Percentiles rank a stretch among this genome's conserved stretches.
Conservation (phyloP, 2,888 invertebrate genomes). For the Sturmia bella region DNA sequence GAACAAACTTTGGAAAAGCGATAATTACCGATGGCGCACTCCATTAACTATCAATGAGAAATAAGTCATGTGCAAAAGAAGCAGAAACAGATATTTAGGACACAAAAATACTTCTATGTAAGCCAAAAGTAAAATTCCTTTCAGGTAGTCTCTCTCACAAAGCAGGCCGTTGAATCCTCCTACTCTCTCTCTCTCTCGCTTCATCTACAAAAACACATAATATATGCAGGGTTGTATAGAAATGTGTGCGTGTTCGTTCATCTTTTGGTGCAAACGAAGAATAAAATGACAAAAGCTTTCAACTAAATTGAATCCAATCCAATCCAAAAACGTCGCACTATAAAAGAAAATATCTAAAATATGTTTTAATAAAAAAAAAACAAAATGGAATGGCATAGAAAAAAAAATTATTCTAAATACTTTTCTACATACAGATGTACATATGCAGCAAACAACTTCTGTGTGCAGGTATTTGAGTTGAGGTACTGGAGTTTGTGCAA, state of each 20-base stretch:
- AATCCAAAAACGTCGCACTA: conserved; percentile 68
- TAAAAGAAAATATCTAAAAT: conserved; percentile 18
- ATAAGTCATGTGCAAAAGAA: no score
- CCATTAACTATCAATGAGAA: no score
- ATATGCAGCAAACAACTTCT: background rate
- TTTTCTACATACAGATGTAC: background rate
- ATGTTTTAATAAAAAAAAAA: conserved; percentile 22
- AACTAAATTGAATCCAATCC: conserved; percentile 72
- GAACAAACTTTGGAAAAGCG: no score
- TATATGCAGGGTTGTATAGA: background rate
- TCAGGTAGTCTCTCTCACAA: no score
- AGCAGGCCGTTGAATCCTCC: no score
- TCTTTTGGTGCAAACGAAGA: no score
- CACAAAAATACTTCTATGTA: no score
- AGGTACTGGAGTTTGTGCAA: background rate
- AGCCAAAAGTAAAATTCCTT: no score
- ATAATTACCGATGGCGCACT: no score
- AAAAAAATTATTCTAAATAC: conserved; percentile 21
- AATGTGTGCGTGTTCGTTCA: background rate
- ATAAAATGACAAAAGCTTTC: conserved; percentile 71
- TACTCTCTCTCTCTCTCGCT: no score
- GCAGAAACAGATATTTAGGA: no score
- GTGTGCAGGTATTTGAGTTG: background rate
- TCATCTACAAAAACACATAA: no score
- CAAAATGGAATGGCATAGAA: conserved; percentile 38